phyloP scores from a whole-genome alignment of 2,113 vertebrate species.

The Pomatostomus ruficeps region DNA sequence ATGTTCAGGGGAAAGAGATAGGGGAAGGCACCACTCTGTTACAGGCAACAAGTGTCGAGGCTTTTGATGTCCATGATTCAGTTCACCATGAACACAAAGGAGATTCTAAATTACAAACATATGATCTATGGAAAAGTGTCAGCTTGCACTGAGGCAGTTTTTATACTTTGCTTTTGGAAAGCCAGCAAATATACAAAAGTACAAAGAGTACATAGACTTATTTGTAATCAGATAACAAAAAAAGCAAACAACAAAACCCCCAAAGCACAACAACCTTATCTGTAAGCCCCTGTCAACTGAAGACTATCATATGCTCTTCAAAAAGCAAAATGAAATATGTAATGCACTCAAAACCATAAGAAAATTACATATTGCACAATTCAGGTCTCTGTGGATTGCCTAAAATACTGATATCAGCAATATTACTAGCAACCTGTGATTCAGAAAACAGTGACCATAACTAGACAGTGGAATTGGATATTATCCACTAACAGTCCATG shows the following conservation, averaged over 20 bases:
- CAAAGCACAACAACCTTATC: neutral
- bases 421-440: neutral
- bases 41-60: neutral
- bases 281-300: neutral
- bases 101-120: neutral
- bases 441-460: neutral
- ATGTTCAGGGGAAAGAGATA: neutral
- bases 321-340: neutral
- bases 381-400: neutral
- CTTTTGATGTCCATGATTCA: neutral
- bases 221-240: neutral
- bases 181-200: neutral
- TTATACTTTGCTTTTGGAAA: neutral
- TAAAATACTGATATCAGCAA: neutral
- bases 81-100: neutral
- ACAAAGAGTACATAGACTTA: neutral
- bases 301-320: neutral
- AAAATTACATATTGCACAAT: neutral
- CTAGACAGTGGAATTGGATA: neutral
- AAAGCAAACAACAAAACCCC: rapidly evolving
- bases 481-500: neutral
- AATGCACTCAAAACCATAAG: neutral
- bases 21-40: neutral
- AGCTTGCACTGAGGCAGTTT: neutral
- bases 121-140: neutral